Base-by-base conservation (phyloP, 2,797 vertebrate genomes). In the Rhynchotus rufescens region DNA sequence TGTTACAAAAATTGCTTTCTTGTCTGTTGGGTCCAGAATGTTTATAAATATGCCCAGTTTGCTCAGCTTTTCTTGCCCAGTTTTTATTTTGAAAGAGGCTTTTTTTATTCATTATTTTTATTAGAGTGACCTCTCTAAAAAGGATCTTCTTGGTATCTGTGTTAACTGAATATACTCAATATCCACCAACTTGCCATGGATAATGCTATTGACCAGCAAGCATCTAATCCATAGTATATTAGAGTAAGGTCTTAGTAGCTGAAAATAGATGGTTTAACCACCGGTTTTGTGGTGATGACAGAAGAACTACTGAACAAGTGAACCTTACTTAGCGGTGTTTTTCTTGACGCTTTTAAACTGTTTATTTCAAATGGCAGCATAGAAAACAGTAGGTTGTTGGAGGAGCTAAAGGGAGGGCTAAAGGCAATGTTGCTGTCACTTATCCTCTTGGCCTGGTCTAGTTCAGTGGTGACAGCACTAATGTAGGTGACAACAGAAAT, bases 1-100 rank as follows among this genome's bases (percentile, higher is more conserved):
- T 95, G 88, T 92, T 95, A 95, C 93, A 64, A 94, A 93, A 95
- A 95, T 93, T 84, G 82, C 82, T 94, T 95, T 89, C 92, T 96
- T 36, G n/a, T 68, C 92, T 96, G 91, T 97, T 89, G 84, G 77
- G 69, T 76, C 93, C 87, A 87, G 74, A 28, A 76, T 91, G 96
- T 56, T 88, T 92, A 72, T 93, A 62, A 15, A 13, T 90, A 64
- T 86, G 68, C 84, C 64, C 72, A 91, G 62, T 96, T 95, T 92
- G 56, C 32, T 91, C 60, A 62, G 80, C 25, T 76, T 95, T 75
- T 79, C 89, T 26, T 9, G 47, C 86, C 72, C 15, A n/a, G 30
- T 87, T 80, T 69, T 51, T 84, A 65, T 66, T 90, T 66, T 42
- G 28, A 72, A 93, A 73, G 32, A 13, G 19, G 5, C 2, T 57